phyloP scores from a whole-genome alignment of 2,888 invertebrate genomes.

The Patella caerulea region DNA sequence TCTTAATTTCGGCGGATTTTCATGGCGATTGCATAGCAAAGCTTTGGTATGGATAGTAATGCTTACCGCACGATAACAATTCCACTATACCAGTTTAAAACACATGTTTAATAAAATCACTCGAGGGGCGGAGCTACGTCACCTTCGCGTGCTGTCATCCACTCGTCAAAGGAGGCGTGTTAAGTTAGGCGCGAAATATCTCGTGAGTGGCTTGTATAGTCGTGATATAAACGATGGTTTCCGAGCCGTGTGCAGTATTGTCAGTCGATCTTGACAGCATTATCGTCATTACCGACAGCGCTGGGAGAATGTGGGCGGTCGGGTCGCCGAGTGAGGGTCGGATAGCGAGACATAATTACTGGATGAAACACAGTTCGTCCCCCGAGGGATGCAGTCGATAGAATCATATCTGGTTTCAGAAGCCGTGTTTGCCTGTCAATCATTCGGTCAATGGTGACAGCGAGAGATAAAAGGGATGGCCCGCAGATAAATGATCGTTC shows the following conservation, averaged over 20 bases:
- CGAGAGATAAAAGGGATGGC: slow-evolving; percentile 4
- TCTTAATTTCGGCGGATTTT: slow-evolving; percentile 20
- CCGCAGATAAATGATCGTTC: slow-evolving; percentile 1
- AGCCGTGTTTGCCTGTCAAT: slow-evolving; percentile 8
- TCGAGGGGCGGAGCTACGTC: slow-evolving; percentile 27
- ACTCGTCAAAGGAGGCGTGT: slow-evolving; percentile 14
- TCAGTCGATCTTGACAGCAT: neutral
- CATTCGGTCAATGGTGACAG: slow-evolving; percentile 3
- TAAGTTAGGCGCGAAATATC: neutral
- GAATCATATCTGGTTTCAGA: slow-evolving; percentile 4
- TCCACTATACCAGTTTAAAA: slow-evolving; percentile 25
- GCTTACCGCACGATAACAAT: slow-evolving; percentile 9
- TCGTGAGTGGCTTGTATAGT: neutral
- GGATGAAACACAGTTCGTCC: neutral
- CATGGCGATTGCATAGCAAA: slow-evolving; percentile 22
- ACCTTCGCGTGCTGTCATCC: slow-evolving; percentile 10
- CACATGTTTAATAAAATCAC: slow-evolving; percentile 37
- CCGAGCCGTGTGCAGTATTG: slow-evolving; percentile 9
- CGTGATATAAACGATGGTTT: neutral
- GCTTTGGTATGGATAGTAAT: slow-evolving; percentile 8
- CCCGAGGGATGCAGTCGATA: neutral
- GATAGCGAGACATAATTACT: slow-evolving; percentile 4
- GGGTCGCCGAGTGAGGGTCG: slow-evolving; percentile 9
- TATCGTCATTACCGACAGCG: neutral
- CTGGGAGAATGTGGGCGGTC: neutral